Percentiles rank a stretch among this genome's conserved stretches.
These are phyloP conservation scores for Clusia tigrina DNA, from an alignment of 2,888 invertebrate species.

Conservation along the genomic window DNA sequence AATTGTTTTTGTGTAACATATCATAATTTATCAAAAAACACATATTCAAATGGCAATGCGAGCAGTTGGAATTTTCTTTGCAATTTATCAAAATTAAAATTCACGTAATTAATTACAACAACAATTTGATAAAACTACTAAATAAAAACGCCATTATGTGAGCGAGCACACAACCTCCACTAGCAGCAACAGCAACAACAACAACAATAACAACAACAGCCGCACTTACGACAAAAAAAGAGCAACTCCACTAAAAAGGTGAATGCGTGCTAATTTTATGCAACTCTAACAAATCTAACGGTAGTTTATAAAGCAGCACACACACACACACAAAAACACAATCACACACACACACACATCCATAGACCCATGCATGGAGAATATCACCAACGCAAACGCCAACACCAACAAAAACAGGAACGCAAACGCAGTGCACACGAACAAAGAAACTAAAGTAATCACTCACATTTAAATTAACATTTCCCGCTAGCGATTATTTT, in stretches of 20 bases:
- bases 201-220: background rate
- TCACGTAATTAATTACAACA: background rate
- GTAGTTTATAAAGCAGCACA: slow-evolving; percentile 11
- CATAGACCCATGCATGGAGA: too few species aligned
- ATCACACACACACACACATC: too few species aligned
- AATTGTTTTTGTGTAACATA: too few species aligned
- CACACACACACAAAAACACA: slow-evolving; percentile 28
- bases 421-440: too few species aligned
- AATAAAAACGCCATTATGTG: too few species aligned
- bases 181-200: background rate
- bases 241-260: background rate
- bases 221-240: too few species aligned
- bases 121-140: background rate
- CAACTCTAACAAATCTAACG: slow-evolving; percentile 6
- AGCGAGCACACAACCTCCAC: too few species aligned
- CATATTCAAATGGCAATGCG: too few species aligned
- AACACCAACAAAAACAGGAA: too few species aligned
- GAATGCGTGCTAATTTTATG: slow-evolving; percentile 26
- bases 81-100: background rate
- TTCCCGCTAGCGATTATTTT: slow-evolving; percentile 55
- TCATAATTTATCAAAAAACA: too few species aligned
- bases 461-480: slow-evolving; percentile 59
- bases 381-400: too few species aligned
- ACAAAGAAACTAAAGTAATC: slow-evolving; percentile 50
- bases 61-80: too few species aligned